Evolutionary conservation across 2,888 invertebrate genomes (phyloP), one percentile per base, ranked within the genome.

Genomic region (Agonopterix subpropinquella): DNA sequence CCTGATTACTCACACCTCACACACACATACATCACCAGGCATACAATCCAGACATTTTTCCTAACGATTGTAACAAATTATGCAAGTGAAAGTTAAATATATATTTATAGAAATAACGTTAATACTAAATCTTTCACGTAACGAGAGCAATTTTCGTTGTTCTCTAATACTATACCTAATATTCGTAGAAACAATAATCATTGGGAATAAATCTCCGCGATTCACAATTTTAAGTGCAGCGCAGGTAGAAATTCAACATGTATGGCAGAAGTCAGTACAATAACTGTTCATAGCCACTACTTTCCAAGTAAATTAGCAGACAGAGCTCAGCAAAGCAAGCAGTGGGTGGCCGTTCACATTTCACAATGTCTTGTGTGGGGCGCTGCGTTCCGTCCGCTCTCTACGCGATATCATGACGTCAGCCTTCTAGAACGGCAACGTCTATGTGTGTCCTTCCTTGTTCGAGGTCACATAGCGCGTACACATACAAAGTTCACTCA

Each of bases 331-430:
- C 74, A 76, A 70, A 73, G 73, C 73, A 74, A 78, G 80, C 79
- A 80, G 81, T 86, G 77, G 83, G 81, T 79, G 85, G 82, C 83
- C 82, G 81, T 84, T 85, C 88, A 86, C 87, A 87, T 87, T 87
- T 87, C 88, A 87, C 88, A 88, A 87, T 82, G 77, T 78, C 80
- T 81, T 73, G 80, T 72, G 57, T 65, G 60, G 60, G 72, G 80
- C 71, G 73, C 71, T 75, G 80, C 77, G 73, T 71, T 75, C 71
- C 65, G 72, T 28, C 70, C 60, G 65, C 70, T 62, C 8, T 11
- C 42, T n/a, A 39, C 39, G 1, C 39, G 9, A 62, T 62, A 70
- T 70, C 67, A 83, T 87, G 88, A 88, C 88, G 87, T 87, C 86
- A 86, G 70, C 77, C 77, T 84, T 85, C 85, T 85, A 85, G 84